phyloP scores from a whole-genome alignment of 2,797 vertebrate species.

The Poeciliopsis paucimaculata region DNA sequence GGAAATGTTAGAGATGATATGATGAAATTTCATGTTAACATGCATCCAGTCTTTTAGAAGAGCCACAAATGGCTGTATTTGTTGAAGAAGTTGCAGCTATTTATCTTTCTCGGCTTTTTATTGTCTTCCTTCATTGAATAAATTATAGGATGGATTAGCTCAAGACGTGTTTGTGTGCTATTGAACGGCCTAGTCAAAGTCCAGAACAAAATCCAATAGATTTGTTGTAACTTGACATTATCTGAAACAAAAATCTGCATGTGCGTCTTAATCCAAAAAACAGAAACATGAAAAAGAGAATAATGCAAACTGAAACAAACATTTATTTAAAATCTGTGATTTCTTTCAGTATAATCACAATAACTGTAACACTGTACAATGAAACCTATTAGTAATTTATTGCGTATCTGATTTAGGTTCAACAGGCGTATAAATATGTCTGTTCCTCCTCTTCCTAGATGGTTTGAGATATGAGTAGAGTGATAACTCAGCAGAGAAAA shows the following conservation, averaged over 20 bases:
- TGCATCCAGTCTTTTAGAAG: neutral
- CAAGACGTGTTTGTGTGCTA: neutral
- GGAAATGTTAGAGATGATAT: neutral
- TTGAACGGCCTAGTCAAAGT: neutral
- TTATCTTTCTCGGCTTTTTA: too few relatives aligned
- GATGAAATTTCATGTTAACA: neutral
- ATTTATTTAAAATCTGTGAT: neutral
- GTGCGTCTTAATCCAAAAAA: neutral
- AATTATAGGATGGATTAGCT: neutral
- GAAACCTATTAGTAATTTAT: neutral
- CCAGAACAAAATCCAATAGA: neutral
- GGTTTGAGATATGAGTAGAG: constrained; percentile 15
- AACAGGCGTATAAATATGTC: neutral
- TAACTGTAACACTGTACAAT: neutral
- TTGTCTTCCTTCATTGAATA: neutral
- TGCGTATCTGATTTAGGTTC: neutral
- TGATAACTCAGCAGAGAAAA: constrained; percentile 27
- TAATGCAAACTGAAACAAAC: neutral
- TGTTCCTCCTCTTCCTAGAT: neutral
- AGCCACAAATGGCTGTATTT: neutral
- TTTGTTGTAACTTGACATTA: neutral
- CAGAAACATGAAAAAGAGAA: neutral
- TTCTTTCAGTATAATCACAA: neutral
- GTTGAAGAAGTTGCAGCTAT: neutral
- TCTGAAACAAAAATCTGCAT: neutral